These are phyloP conservation scores for Stictonetta naevosa DNA, from an alignment of 2,113 vertebrate species.

Conservation along the genomic window DNA sequence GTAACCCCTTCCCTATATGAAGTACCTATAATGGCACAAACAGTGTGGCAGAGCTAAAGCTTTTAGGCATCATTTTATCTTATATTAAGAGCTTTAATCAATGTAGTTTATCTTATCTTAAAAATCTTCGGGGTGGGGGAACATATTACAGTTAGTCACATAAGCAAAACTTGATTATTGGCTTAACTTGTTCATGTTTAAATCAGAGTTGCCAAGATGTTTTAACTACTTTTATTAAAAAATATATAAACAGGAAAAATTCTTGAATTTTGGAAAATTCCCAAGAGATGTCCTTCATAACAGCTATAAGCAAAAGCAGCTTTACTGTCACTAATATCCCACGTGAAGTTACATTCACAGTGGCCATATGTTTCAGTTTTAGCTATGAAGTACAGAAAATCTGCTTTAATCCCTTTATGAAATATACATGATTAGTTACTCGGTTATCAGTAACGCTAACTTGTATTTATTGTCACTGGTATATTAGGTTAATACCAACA, in stretches of 20 bases:
- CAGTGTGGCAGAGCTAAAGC: not conserved
- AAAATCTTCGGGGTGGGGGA: not conserved
- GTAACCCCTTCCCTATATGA: not conserved
- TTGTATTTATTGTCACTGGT: not conserved
- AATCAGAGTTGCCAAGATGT: not conserved
- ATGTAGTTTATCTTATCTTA: not conserved
- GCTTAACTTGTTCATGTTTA: not conserved
- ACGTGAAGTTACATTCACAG: too few species aligned
- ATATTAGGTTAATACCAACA: not conserved
- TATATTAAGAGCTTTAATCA: not conserved
- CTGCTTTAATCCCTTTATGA: not conserved
- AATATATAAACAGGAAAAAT: not conserved
- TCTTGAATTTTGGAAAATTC: not conserved
- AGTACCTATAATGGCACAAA: not conserved
- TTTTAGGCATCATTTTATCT: not conserved
- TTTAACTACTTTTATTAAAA: not conserved
- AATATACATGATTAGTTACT: not conserved
- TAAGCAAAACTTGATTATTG: not conserved
- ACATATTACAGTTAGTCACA: rapidly evolving
- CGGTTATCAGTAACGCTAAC: not conserved
- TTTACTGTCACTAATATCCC: not conserved
- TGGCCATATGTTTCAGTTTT: not conserved
- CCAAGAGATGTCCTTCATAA: not conserved
- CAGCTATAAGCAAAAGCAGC: not conserved
- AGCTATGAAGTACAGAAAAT: not conserved